Base-by-base conservation (phyloP, 2,113 vertebrate genomes). In the Lophura nycthemera region DNA sequence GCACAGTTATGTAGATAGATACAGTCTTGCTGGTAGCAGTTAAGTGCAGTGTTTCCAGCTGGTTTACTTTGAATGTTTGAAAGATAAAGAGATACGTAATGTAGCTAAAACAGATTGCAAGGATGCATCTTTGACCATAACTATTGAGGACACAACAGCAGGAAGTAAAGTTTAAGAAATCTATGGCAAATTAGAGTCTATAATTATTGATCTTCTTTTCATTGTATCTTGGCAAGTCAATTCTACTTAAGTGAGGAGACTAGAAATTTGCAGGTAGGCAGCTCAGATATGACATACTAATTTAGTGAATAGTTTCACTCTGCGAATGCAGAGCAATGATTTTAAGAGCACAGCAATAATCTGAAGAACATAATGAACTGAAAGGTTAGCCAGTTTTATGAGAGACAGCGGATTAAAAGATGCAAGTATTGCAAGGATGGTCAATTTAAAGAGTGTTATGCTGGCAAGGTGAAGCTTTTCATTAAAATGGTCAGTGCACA, bases 321-420 rank as follows among this genome's bases (percentile, higher is more conserved):
- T 66, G 43, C 92, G 87, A 96, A 90, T 91, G 70, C 61, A 88
- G 79, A 95, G 48, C 65, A 86, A 70, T 91, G 85, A 73, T 83
- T 94, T 96, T 91, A 86, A 88, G 90, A 91, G 67, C 34, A 57
- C 8, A 74, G 87, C 79, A 83, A 36, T 93, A 80, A 93, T 93
- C 95, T 93, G 83, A 77, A 88, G 80, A 94, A 72, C 61, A 66
- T 92, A 94, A 96, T 90, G 94, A 95, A 96, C 88, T 86, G 75
- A 93, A 92, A 91, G 80, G 54, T 93, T 94, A 95, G 48, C 59
- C 61, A 63, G 71, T 92, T 95, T 95, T 94, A 94, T 66, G 90
- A 65, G 91, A 91, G 43, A 80, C 88, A 76, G 83, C 90, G 73
- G 93, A 96, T 95, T 73, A 92, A 90, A 95, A 93, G 83, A 70